Evolutionary conservation across 2,888 invertebrate species (phyloP), one percentile per base, ranked within the genome.

Genomic region (Mactromeris polynyma): DNA sequence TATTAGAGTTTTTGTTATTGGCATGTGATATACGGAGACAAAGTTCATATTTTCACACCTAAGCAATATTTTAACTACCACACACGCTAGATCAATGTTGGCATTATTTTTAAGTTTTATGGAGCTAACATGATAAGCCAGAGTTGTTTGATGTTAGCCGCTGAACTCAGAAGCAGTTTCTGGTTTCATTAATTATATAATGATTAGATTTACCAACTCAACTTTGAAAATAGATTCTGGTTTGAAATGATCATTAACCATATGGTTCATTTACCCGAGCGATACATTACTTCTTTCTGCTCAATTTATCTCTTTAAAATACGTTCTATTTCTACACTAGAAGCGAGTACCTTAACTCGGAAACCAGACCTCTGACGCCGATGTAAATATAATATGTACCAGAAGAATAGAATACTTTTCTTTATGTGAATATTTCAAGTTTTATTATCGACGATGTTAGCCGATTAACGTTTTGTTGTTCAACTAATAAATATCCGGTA

Each of bases 151-250:
- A 73, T 19, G 73, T 73, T 9, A 36, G 31, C 26, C 26, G 36
- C 17, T 36, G 19, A 33, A 33, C 33, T 36, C 73, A 36, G 36
- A 73, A 73, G 73, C 19, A 33, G 73, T 33, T 73, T 73, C 73
- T 73, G 73, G 73, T 73, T 73, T 36, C 73, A 33, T 36, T 73
- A 73, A 73, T 73, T 73, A 73, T 73, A 36, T 73, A 73, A 73
- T 33, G 17, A 73, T 73, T 73, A 73, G 36, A 33, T 14, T 73
- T 73, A 73, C 73, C 33, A 73, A 33, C 36, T 73, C 19, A 31
- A 14, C 36, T 73, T 73, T 33, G 36, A 73, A 73, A 73, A 17
- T 73, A 73, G 73, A 73, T 19, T 73, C 73, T 73, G 33, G 73
- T 73, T 73, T 33, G 73, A 73, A 73, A 73, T 33, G 36, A 73